Evolutionary conservation across 1,140 invertebrate species (phyloP).

Genomic region (Holcopasites calliopsidis): DNA sequence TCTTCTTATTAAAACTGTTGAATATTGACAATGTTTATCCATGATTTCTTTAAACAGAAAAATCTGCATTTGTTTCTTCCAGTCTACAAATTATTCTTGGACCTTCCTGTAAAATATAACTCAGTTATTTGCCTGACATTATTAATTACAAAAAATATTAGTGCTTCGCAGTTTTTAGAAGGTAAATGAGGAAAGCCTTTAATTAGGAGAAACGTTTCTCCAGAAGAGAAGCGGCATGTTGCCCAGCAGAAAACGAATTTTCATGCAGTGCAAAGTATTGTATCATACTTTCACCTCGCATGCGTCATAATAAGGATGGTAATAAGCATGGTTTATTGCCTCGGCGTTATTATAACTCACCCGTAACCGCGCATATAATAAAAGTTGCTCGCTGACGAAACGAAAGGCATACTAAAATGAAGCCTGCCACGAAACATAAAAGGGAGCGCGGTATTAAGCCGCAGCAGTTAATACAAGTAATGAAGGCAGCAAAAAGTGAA

Average conservation of each 20-base stretch:
- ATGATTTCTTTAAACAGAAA: no score
- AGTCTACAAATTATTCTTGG: no score
- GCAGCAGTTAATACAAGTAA: neutral
- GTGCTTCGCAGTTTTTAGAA: no score
- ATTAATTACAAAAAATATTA: no score
- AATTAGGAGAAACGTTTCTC: neutral
- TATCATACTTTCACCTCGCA: neutral
- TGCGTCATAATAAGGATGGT: slow-evolving; percentile 34
- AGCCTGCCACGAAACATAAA: neutral
- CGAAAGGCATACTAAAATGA: slow-evolving; percentile 15
- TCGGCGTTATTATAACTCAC: slow-evolving; percentile 33
- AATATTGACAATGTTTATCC: no score
- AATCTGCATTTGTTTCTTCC: no score
- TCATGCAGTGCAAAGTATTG: neutral
- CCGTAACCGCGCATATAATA: slow-evolving; percentile 10
- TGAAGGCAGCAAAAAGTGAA: neutral
- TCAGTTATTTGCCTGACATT: no score
- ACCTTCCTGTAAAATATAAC: no score
- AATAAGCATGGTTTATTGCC: slow-evolving; percentile 40
- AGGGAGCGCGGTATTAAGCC: neutral
- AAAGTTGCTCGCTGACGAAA: slow-evolving; percentile 37
- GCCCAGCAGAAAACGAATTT: slow-evolving; percentile 3
- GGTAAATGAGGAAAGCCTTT: no score
- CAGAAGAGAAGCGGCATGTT: neutral
- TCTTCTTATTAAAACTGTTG: no score